Evolutionary conservation across 2,797 vertebrate genomes (phyloP).

Genomic region (Coendou prehensilis): DNA sequence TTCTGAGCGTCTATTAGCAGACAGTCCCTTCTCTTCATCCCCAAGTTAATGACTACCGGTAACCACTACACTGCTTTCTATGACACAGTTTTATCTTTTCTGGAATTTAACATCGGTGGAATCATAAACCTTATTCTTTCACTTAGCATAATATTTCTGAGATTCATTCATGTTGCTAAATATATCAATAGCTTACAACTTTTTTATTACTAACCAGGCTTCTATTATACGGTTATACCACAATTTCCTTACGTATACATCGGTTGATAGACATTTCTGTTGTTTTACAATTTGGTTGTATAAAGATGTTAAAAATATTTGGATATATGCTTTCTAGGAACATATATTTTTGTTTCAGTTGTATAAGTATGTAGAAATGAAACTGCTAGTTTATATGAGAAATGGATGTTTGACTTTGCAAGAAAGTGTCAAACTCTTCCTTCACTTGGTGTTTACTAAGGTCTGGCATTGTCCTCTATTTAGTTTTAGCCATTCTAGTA

Average conservation of each 20-base stretch:
- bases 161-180: not conserved
- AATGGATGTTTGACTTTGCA: not conserved
- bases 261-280: not conserved
- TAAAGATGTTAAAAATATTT: not conserved
- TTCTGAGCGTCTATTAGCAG: not conserved
- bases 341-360: not conserved
- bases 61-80: not conserved
- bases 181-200: not conserved
- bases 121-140: not conserved
- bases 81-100: not conserved
- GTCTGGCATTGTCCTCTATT: not conserved
- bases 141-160: not conserved
- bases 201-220: not conserved
- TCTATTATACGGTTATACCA: not conserved
- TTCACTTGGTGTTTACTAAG: not conserved
- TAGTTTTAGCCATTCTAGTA: not conserved
- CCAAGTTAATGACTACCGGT: not conserved
- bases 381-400: not conserved
- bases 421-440: not conserved
- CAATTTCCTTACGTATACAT: not conserved
- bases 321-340: not conserved
- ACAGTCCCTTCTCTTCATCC: accelerated
- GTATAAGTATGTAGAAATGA: not conserved
- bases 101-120: not conserved
- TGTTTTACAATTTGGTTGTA: not conserved